Conservation (phyloP, 1,140 invertebrate genomes). For the Tetragonula clypearis region DNA sequence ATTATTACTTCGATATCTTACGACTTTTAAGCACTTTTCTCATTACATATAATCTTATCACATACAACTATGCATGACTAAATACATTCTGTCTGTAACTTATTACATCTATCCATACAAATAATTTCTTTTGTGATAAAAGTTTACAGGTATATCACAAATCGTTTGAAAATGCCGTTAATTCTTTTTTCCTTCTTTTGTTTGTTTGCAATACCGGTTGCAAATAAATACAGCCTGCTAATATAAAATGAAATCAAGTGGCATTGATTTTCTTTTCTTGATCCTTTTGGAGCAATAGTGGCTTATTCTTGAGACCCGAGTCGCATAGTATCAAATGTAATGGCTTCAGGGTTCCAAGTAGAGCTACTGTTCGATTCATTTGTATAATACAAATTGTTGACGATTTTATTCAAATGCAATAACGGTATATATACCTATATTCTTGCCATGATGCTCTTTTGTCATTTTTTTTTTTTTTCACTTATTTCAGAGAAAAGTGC, state of each 20-base stretch:
- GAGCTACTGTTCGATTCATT: conserved; percentile 33
- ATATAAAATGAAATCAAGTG: conserved; percentile 56
- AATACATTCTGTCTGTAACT: conserved; percentile 53
- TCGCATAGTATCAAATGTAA: conserved; percentile 68
- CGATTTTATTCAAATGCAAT: conserved; percentile 42
- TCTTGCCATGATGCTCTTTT: conserved; percentile 11
- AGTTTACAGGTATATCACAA: conserved; percentile 39
- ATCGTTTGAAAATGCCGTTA: conserved; percentile 34
- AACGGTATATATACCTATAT: conserved; percentile 25
- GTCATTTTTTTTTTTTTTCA: not conserved
- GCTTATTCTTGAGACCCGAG: conserved; percentile 54
- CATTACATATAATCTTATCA: conserved; percentile 49
- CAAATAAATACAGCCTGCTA: conserved; percentile 70
- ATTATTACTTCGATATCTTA: conserved; percentile 50
- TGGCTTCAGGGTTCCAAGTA: conserved; percentile 63
- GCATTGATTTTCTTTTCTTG: conserved; percentile 30
- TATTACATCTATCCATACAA: conserved; percentile 49
- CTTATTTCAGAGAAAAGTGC: conserved; percentile 8
- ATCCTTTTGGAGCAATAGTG: conserved; percentile 45
- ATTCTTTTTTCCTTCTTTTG: not conserved
- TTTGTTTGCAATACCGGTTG: conserved; percentile 52
- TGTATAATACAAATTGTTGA: conserved; percentile 45
- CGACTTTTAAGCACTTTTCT: conserved; percentile 52
- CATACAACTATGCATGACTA: conserved; percentile 52
- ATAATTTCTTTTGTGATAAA: conserved; percentile 41